Evolutionary conservation across 2,888 invertebrate species (phyloP).

Genomic region (Chymomyza procnemis): DNA sequence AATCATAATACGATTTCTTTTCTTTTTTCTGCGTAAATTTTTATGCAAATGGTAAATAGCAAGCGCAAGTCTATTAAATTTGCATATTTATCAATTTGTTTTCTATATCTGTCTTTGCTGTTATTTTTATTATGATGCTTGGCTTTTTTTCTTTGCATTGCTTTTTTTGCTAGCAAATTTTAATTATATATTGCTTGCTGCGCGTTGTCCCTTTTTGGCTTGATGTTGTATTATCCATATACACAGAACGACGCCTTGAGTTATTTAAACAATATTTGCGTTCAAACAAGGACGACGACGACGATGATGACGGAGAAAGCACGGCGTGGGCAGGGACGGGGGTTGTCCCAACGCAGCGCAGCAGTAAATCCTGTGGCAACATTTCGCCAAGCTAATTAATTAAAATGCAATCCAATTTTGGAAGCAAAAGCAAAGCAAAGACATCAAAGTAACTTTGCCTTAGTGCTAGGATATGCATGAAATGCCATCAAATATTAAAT

Average conservation of each 20-base stretch:
- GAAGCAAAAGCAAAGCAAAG: constrained; percentile 43
- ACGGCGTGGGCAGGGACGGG: not conserved
- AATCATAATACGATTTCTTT: constrained; percentile 7
- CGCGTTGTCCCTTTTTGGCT: not conserved
- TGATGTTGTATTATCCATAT: too few species aligned
- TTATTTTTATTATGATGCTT: too few species aligned
- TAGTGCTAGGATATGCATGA: constrained; percentile 6
- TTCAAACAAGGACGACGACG: not conserved
- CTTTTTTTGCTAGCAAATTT: constrained; percentile 60
- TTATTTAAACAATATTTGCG: constrained; percentile 36
- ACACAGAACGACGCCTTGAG: constrained; percentile 42
- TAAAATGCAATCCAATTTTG: constrained; percentile 63
- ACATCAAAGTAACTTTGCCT: constrained; percentile 2
- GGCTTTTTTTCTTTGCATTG: constrained; percentile 38
- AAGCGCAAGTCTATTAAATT: constrained; percentile 58
- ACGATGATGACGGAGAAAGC: too few species aligned
- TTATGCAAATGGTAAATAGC: constrained; percentile 52
- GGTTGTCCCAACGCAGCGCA: not conserved
- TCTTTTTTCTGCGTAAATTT: constrained; percentile 49
- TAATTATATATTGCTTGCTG: constrained; percentile 54
- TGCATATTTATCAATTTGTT: constrained; percentile 70
- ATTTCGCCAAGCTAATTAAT: constrained; percentile 53
- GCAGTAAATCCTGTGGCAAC: not conserved
- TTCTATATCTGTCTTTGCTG: constrained; percentile 45
- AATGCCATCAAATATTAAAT: constrained; percentile 63